Evolutionary conservation across 2,797 vertebrate genomes (phyloP).

Genomic region (Parauchenoglanis ngamensis): DNA sequence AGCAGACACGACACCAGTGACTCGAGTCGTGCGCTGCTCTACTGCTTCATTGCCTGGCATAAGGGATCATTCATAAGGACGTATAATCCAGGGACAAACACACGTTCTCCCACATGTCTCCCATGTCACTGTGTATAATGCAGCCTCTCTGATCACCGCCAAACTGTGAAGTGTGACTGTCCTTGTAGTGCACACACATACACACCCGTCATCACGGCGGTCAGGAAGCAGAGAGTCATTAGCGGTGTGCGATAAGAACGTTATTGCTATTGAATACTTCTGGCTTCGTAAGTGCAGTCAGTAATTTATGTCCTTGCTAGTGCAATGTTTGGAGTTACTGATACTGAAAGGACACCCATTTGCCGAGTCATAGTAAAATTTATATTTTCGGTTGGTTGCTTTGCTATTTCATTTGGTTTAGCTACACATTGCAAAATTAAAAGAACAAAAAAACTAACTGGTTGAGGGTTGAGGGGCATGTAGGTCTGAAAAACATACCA

Average conservation of each 20-base stretch:
- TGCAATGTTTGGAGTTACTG: slow-evolving; percentile 12
- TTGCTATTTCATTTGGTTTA: not conserved
- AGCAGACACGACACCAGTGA: slow-evolving; percentile 51
- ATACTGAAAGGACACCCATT: slow-evolving; percentile 22
- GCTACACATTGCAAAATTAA: not conserved
- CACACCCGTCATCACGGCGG: slow-evolving; percentile 32
- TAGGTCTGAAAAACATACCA: not conserved
- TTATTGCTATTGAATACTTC: slow-evolving; percentile 34
- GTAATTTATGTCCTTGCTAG: slow-evolving; percentile 33
- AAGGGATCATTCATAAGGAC: slow-evolving; percentile 55
- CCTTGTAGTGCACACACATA: not conserved
- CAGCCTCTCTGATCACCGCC: not conserved
- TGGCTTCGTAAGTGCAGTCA: slow-evolving; percentile 22
- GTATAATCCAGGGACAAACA: slow-evolving; percentile 48
- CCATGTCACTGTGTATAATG: slow-evolving; percentile 43
- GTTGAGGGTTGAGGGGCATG: not conserved
- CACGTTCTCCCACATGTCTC: slow-evolving; percentile 39
- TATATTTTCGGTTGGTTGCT: not conserved
- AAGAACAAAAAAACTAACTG: not conserved
- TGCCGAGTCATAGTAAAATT: not conserved
- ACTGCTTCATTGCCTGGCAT: slow-evolving; percentile 27
- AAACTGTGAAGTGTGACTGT: not conserved
- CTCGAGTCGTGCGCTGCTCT: slow-evolving; percentile 19
- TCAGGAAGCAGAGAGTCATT: slow-evolving; percentile 40
- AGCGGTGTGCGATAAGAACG: slow-evolving; percentile 32